Evolutionary conservation across 2,888 invertebrate genomes (phyloP), one percentile per base, ranked within the genome.

Genomic region (Drosophila melanosoma): DNA sequence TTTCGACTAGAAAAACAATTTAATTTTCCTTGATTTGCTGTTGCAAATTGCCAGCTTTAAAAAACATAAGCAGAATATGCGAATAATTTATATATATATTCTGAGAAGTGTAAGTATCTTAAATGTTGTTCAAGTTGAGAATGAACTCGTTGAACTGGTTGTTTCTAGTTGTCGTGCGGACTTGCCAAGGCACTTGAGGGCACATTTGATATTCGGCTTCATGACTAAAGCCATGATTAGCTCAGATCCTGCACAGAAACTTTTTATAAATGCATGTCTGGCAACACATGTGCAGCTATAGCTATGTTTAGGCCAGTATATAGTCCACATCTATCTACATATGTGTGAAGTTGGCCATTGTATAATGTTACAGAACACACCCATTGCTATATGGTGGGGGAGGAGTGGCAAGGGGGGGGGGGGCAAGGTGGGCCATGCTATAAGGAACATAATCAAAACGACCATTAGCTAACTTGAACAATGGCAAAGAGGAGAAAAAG

Each of bases 381-480:
- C 82, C 81, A 70, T 32, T 8, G 45, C 51, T 35, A 38, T 26
- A 32, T 35, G 33, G 5, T 17, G 5, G 5, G 20, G 11, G 26
- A 2, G 26, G 3, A 32, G 51, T 51, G 10, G 4, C 42, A 33
- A 26, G 4, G 17, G 51, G n/a, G 8, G 5, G 32, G n/a, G 10
- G 32, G 2, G 51, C 56, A 49, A 26, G 26, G 61, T 42, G 54
- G 17, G n/a, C 3, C 23, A 15, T 42, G 65, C 40, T 69, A 67
- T 76, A 72, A 77, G 71, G 65, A 69, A 75, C 79, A 87, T 81
- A 81, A 89, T 87, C 87, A 89, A 85, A 85, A 82, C 78, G 77
- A 69, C 69, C 87, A 87, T 84, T 89, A 89, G 79, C 79, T 72
- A 77, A 85, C 70, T 81, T 76, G 71, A 82, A 71, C 75, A 73